Base-by-base conservation (phyloP, 2,888 invertebrate genomes). In the Steinernema hermaphroditum region DNA sequence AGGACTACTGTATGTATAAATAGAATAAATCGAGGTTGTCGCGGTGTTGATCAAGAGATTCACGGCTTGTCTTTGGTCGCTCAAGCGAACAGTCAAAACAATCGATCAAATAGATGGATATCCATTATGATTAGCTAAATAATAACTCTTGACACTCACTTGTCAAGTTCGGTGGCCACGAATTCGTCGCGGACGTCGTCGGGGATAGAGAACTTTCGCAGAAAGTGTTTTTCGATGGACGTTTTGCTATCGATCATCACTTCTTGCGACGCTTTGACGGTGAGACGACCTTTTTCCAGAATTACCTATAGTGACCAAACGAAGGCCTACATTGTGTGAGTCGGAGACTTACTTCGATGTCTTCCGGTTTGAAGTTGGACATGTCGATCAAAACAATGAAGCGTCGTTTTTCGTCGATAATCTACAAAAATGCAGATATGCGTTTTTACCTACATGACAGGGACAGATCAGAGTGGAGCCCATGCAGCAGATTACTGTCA, bases 131-230 rank as follows among this genome's bases (percentile, higher is more conserved):
- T 29, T 16, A 1, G 4, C 32, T 12, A 29, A 62, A 62, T 50
- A 50, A 50, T 24, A 22, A 19, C 19, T 50, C 24, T 50, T 22
- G 50, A 22, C 62, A 62, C 62, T 62, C 29, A 73, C 73, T 46
- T 73, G 68, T 68, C 69, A 68, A 73, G 68, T 73, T 73, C 73
- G 8, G 74, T 73, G 46, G 74, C 72, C 34, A 73, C 68, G 24
- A 72, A 50, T 32, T 72, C 74, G 43, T 49, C 49, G 16, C 72
- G 72, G 43, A 73, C 74, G 46, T 73, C 74, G 27, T 73, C 50
- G 4, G 74, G 74, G 34, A 73, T 73, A 22, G 57, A 46, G 49
- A 73, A 73, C 34, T 73, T 73, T 8, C 74, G 71, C 32, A 37
- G 27, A 73, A 73, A 73, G 24, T 44, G 46, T 73, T 73, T 72